A percentile compares a stretch with the other conserved stretches of the same genome.
Conservation (phyloP, 2,113 vertebrate genomes). For the Notarius quadriscutis region DNA sequence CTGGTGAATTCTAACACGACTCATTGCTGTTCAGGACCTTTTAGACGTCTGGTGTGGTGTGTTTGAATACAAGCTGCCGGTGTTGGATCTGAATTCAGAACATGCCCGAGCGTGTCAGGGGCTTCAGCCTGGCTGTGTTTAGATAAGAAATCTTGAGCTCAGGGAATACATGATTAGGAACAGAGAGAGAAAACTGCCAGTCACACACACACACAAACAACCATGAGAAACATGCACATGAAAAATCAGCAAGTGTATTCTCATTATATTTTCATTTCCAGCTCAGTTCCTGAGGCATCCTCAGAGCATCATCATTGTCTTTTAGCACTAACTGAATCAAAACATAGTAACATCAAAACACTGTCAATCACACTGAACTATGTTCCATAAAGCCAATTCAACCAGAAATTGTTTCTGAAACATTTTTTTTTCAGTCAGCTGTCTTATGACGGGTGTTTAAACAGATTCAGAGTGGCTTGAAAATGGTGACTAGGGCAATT, state of each 20-base stretch:
- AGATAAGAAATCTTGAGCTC: conserved; percentile 52
- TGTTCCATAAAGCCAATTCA: conserved; percentile 8
- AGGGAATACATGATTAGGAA: conserved; percentile 54
- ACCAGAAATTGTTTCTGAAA: background rate
- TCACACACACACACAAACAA: conserved; percentile 8
- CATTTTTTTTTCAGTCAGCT: background rate
- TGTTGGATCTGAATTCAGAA: conserved; percentile 54
- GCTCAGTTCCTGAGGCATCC: background rate
- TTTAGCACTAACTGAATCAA: conserved; percentile 24
- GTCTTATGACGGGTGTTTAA: background rate
- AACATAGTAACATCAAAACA: conserved; percentile 27
- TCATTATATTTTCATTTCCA: conserved; percentile 41
- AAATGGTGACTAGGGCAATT: background rate
- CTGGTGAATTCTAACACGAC: background rate
- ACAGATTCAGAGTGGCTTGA: background rate
- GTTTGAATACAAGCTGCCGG: conserved; percentile 44
- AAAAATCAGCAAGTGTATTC: conserved; percentile 39
- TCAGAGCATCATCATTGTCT: conserved; percentile 23
- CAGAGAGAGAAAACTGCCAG: conserved; percentile 23
- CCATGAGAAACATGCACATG: conserved; percentile 13
- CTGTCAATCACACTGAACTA: conserved; percentile 40
- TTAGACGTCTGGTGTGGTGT: conserved; percentile 29
- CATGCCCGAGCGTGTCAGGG: conserved; percentile 52
- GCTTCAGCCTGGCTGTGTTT: conserved; percentile 43
- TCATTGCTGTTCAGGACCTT: conserved; percentile 23